phyloP scores from a whole-genome alignment of 2,113 vertebrate genomes.

The Gulo gulo region DNA sequence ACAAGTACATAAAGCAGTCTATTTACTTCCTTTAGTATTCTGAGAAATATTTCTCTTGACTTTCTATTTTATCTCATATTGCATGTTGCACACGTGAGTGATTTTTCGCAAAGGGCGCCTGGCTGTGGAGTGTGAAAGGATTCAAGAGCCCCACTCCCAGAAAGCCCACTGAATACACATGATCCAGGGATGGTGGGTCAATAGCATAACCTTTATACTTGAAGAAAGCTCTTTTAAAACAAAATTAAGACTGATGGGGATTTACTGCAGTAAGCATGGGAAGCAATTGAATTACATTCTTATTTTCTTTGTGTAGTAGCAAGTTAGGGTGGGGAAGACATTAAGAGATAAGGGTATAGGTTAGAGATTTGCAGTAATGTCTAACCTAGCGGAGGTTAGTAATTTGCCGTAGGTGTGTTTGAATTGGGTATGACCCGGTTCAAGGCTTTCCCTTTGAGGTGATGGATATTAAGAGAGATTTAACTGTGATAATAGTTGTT shows the following conservation, averaged over 20 bases:
- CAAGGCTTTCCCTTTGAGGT: neutral
- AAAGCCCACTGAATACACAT: neutral
- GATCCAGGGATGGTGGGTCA: neutral
- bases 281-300: neutral
- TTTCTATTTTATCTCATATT: neutral
- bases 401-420: neutral
- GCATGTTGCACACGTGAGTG: no score
- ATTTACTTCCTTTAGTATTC: neutral
- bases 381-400: neutral
- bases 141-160: neutral
- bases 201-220: slow-evolving; percentile 22
- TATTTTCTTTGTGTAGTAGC: neutral
- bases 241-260: slow-evolving; percentile 16
- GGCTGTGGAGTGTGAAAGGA: neutral
- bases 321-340: neutral
- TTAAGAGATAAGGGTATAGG: neutral
- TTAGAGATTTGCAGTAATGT: neutral
- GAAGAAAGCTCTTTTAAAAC: neutral
- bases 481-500: neutral
- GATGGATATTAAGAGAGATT: neutral
- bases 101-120: neutral
- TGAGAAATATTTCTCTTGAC: neutral
- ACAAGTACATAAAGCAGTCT: neutral
- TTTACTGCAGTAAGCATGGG: neutral
- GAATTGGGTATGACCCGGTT: neutral